Evolutionary conservation across 2,797 vertebrate species (phyloP).

Genomic region (Sphaeramia orbicularis): DNA sequence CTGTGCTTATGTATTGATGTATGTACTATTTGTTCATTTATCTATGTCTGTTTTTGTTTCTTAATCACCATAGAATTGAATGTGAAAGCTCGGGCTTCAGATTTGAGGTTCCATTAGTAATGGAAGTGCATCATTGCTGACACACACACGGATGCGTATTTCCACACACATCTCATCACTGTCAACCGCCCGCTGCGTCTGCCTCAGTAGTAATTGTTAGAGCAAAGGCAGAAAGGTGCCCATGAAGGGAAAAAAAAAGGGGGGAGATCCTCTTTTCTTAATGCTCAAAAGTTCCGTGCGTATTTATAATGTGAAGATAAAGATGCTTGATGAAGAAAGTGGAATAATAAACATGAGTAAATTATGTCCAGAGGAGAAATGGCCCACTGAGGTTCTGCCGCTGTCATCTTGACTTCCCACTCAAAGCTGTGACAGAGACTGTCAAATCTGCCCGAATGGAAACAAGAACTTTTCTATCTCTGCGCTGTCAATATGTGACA

Average conservation of each 20-base stretch:
- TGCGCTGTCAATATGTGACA: constrained; percentile 48
- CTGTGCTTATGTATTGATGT: constrained; percentile 5
- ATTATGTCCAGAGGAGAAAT: constrained; percentile 55
- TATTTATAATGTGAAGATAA: constrained; percentile 11
- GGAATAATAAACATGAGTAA: constrained; percentile 19
- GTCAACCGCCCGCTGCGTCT: constrained; percentile 63
- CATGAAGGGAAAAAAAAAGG: constrained; percentile 15
- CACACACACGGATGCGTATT: constrained; percentile 45
- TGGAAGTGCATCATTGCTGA: constrained; percentile 43
- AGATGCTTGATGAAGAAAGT: constrained; percentile 34
- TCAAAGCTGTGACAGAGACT: constrained; percentile 55
- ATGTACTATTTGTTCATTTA: not conserved
- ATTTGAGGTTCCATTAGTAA: constrained; percentile 35
- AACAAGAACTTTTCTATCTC: constrained; percentile 33
- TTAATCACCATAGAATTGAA: constrained; percentile 26
- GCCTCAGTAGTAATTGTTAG: constrained; percentile 43
- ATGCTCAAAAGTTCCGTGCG: constrained; percentile 25
- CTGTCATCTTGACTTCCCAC: constrained; percentile 50
- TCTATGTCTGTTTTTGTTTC: constrained; percentile 4
- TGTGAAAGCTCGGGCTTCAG: constrained; percentile 31
- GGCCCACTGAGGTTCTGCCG: constrained; percentile 53
- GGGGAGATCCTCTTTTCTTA: constrained; percentile 27
- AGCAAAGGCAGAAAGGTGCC: constrained; percentile 40
- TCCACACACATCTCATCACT: constrained; percentile 65
- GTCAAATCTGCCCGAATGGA: constrained; percentile 35